A percentile compares a stretch with the other conserved stretches of the same genome.
These are phyloP conservation scores for Kuschelorhynchus macadamiae DNA, from an alignment of 2,888 invertebrate species.

Conservation along the genomic window DNA sequence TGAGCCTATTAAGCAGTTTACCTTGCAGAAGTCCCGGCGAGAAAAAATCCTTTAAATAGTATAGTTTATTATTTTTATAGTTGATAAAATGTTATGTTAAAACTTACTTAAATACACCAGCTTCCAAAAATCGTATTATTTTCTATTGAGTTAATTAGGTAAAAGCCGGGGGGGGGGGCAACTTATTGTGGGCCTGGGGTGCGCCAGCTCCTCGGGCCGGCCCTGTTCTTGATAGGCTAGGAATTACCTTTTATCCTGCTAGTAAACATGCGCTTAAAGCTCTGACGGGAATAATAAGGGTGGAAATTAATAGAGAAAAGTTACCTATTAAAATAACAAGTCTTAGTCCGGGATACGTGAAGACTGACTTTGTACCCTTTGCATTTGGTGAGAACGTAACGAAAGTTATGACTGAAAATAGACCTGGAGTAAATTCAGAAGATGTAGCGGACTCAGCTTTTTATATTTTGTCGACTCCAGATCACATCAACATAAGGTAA, in stretches of 20 bases:
- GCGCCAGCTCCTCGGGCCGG: constrained; percentile 57
- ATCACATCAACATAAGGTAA: background rate
- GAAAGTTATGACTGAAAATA: too few species aligned
- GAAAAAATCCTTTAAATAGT: too few species aligned
- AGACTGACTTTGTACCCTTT: constrained; percentile 44
- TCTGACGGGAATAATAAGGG: constrained; percentile 47
- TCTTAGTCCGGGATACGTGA: constrained; percentile 54
- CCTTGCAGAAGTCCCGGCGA: too few species aligned
- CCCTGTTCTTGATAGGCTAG: constrained; percentile 45
- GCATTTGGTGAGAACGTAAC: too few species aligned
- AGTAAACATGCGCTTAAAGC: constrained; percentile 47
- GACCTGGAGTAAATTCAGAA: constrained; percentile 41
- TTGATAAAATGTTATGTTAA: too few species aligned
- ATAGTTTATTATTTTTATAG: too few species aligned
- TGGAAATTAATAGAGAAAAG: constrained; percentile 37
- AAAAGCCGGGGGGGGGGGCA: constrained; percentile 49
- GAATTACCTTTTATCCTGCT: constrained; percentile 42
- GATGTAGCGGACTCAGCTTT: constrained; percentile 52
- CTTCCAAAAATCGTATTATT: too few species aligned
- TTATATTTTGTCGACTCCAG: constrained; percentile 50
- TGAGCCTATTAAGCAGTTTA: too few species aligned
- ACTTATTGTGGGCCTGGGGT: constrained; percentile 51
- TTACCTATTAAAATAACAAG: constrained; percentile 44
- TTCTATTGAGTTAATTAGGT: too few species aligned
- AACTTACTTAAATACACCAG: too few species aligned